Percentiles rank a stretch among this genome's conserved stretches.
Evolutionary conservation across 1,140 invertebrate species (phyloP).

Genomic region (Oncopodura yosiiana): DNA sequence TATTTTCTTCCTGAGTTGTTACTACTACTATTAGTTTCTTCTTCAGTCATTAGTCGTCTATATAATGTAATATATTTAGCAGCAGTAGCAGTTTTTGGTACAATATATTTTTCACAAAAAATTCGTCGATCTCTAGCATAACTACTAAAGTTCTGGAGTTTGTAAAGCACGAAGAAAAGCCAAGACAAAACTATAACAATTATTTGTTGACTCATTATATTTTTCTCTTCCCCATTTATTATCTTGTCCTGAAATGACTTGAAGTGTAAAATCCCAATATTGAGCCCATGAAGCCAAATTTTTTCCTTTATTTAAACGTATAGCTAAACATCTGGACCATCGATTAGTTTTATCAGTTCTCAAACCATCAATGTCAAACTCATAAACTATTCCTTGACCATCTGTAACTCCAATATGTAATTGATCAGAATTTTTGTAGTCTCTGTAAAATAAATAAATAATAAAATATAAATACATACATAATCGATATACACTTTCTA

Average conservation of each 20-base stretch:
- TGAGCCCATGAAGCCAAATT: conserved; percentile 52
- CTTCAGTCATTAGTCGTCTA: conserved; percentile 47
- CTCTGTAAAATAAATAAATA: conserved; percentile 46
- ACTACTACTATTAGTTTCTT: no score
- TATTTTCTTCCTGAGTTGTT: no score
- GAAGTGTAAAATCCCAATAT: conserved; percentile 62
- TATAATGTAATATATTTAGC: conserved; percentile 72
- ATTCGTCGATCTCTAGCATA: conserved; percentile 52
- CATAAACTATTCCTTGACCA: conserved; percentile 59
- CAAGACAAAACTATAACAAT: conserved; percentile 70
- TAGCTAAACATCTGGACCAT: conserved; percentile 61
- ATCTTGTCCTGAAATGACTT: conserved; percentile 52
- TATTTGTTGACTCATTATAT: conserved; percentile 61
- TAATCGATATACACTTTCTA: neutral
- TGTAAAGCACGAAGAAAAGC: conserved; percentile 56
- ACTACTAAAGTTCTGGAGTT: conserved; percentile 51
- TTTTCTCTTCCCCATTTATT: conserved; percentile 54
- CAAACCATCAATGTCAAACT: conserved; percentile 64
- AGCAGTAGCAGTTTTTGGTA: conserved; percentile 59
- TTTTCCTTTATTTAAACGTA: conserved; percentile 47
- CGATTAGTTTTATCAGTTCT: conserved; percentile 44
- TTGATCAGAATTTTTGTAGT: conserved; percentile 65
- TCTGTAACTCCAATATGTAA: conserved; percentile 72
- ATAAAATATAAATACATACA: neutral
- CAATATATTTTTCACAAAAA: conserved; percentile 66